A percentile compares a stretch with the other conserved stretches of the same genome.
These are phyloP conservation scores for Campylomormyrus numenius DNA, from an alignment of 2,113 vertebrate genomes.

Conservation along the genomic window DNA sequence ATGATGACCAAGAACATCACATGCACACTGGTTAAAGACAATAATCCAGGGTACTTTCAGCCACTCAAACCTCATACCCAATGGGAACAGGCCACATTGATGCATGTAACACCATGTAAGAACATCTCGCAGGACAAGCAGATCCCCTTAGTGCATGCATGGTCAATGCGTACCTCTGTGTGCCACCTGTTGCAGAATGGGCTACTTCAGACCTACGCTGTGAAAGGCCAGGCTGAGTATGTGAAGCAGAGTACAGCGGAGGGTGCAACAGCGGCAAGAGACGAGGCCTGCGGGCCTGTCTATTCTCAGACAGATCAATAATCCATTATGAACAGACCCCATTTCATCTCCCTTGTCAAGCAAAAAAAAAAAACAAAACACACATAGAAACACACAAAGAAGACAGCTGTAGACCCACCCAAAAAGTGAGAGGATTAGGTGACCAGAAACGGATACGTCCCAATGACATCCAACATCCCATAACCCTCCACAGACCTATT, in stretches of 20 bases:
- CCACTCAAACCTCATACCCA: neutral
- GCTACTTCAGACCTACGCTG: conserved; percentile 48
- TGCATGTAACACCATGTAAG: neutral
- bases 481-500: neutral
- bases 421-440: conserved; percentile 37
- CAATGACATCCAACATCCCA: neutral
- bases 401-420: conserved; percentile 49
- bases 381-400: conserved; percentile 63
- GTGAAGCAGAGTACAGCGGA: conserved; percentile 47
- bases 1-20: conserved; percentile 18
- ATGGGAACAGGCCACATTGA: neutral
- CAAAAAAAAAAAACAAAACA: conserved; percentile 25
- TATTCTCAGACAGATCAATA: conserved; percentile 82
- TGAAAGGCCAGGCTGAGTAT: conserved; percentile 33
- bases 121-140: neutral
- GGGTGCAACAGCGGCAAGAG: conserved; percentile 42
- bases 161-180: neutral
- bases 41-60: neutral
- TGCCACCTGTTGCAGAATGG: neutral
- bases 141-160: neutral
- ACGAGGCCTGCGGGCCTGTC: conserved; percentile 59
- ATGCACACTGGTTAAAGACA: neutral
- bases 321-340: conserved; percentile 86
- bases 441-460: neutral
- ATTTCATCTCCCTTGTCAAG: conserved; percentile 51